phyloP scores from a whole-genome alignment of 2,113 vertebrate species.

The Xyliphius kryptos region DNA sequence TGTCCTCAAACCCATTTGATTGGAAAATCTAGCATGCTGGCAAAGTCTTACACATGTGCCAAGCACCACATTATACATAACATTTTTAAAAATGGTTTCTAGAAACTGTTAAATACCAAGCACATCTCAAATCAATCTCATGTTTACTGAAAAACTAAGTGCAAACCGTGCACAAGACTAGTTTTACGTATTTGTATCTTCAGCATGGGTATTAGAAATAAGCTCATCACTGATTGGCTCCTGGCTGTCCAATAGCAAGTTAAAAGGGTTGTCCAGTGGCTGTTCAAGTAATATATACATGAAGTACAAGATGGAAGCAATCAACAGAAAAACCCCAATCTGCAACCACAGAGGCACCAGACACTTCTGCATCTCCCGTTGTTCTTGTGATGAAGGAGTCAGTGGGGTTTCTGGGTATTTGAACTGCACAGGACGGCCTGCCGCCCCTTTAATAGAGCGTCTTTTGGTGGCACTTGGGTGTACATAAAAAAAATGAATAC shows the following conservation, averaged over 20 bases:
- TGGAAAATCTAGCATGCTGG: no score
- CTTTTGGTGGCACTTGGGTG: slow-evolving; percentile 58
- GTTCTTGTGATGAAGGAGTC: slow-evolving; percentile 50
- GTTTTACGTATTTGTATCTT: slow-evolving; percentile 7
- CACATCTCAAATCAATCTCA: no score
- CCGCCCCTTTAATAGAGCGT: slow-evolving; percentile 61
- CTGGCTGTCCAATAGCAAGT: slow-evolving; percentile 40
- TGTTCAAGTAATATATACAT: slow-evolving; percentile 57
- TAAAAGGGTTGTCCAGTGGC: slow-evolving; percentile 36
- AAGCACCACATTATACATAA: no score
- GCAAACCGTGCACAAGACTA: neutral
- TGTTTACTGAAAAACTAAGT: neutral
- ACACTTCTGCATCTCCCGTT: slow-evolving; percentile 39
- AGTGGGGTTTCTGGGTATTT: slow-evolving; percentile 48
- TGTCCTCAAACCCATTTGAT: no score
- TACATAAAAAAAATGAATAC: neutral
- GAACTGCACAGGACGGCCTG: slow-evolving; percentile 62
- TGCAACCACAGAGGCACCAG: slow-evolving; percentile 57
- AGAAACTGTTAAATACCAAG: no score
- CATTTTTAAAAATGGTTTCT: no score
- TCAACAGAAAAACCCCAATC: slow-evolving; percentile 57
- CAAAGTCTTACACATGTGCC: no score
- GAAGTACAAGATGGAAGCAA: slow-evolving; percentile 60
- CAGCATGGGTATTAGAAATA: neutral
- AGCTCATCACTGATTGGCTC: slow-evolving; percentile 24